phyloP scores from a whole-genome alignment of 2,113 vertebrate species.

The Mohoua ochrocephala region DNA sequence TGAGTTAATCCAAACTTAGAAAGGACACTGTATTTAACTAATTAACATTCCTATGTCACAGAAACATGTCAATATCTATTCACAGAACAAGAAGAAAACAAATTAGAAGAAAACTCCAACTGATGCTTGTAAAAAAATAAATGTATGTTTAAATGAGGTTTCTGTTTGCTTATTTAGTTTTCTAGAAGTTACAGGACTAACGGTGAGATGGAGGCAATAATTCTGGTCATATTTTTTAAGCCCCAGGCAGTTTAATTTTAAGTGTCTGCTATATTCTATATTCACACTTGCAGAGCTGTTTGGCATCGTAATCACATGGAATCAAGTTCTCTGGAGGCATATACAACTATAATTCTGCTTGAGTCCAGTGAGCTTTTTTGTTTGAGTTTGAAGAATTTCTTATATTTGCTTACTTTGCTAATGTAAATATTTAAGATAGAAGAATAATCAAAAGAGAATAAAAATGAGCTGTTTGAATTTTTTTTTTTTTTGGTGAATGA shows the following conservation, averaged over 20 bases:
- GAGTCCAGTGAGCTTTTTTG: neutral
- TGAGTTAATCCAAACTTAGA: neutral
- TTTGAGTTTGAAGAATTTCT: neutral
- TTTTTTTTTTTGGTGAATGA: neutral
- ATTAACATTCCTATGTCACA: neutral
- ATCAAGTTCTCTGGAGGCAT: neutral
- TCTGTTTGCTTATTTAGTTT: neutral
- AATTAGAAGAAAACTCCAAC: neutral
- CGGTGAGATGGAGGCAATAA: neutral
- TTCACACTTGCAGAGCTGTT: neutral
- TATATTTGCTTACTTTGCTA: neutral
- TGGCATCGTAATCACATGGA: neutral
- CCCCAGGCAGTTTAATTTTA: neutral
- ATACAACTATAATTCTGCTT: neutral
- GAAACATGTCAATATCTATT: neutral
- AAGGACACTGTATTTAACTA: neutral
- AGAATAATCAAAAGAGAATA: neutral
- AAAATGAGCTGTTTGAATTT: neutral
- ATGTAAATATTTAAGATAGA: neutral
- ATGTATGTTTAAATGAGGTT: neutral
- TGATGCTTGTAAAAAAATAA: neutral
- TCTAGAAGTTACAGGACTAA: neutral
- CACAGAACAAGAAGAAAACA: neutral
- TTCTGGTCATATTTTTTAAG: neutral
- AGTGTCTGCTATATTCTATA: neutral